Percentiles rank a stretch among this genome's conserved stretches.
Evolutionary conservation across 2,113 vertebrate genomes (phyloP).

Genomic region (Mormyrus iriodes): DNA sequence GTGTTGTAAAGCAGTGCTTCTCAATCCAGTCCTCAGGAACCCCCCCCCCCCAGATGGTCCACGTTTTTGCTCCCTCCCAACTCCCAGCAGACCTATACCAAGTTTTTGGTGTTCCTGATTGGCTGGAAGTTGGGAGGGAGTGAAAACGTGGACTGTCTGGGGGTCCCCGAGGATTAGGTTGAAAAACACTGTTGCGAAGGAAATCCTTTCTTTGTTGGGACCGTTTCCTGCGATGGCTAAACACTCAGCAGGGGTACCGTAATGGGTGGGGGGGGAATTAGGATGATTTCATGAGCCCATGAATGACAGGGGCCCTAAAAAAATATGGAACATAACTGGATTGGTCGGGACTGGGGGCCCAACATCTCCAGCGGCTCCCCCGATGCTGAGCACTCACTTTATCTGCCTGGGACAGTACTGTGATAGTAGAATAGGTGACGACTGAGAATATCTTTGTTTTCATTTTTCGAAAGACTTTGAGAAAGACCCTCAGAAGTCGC

Average conservation of each 20-base stretch:
- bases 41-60: background rate
- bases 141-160: background rate
- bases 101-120: background rate
- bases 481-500: conserved; percentile 64
- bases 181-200: background rate
- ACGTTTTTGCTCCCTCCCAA: background rate
- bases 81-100: background rate
- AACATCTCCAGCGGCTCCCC: background rate
- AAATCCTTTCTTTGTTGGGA: background rate
- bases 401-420: background rate
- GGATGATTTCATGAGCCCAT: background rate
- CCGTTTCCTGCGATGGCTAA: background rate
- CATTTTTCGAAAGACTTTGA: conserved; percentile 59
- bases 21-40: background rate
- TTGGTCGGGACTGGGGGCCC: background rate
- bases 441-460: conserved; percentile 28
- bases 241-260: background rate
- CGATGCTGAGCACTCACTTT: background rate
- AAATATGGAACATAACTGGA: background rate
- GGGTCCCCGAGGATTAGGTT: background rate
- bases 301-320: background rate
- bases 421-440: background rate
- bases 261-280: background rate
- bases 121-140: background rate
- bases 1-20: background rate